Evolutionary conservation across 1,140 invertebrate species (phyloP).

Genomic region (Meloidogyne chitwoodi): DNA sequence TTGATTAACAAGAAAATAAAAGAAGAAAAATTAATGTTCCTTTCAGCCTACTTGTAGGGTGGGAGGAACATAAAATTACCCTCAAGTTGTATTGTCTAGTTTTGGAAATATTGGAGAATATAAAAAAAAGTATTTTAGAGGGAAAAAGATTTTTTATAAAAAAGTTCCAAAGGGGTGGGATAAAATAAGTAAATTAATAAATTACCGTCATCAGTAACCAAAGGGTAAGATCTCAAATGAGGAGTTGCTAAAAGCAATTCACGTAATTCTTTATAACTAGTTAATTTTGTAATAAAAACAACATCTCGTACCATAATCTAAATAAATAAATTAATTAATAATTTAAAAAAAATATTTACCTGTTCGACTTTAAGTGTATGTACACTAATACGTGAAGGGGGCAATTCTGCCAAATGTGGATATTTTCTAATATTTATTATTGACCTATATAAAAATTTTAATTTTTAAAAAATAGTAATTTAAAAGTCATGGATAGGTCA

Average conservation of each 20-base stretch:
- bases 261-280: constrained; percentile 57
- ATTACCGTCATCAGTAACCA: constrained; percentile 60
- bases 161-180: too few relatives aligned
- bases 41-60: too few relatives aligned
- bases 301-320: constrained; percentile 55
- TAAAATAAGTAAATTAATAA: background rate
- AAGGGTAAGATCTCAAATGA: constrained; percentile 52
- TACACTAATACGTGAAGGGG: constrained; percentile 57
- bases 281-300: constrained; percentile 51
- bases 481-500: too few relatives aligned
- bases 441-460: constrained; percentile 62
- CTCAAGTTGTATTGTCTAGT: too few relatives aligned
- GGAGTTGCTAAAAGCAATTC: constrained; percentile 54
- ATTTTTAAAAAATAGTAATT: too few relatives aligned
- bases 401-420: constrained; percentile 77
- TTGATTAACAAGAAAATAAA: background rate
- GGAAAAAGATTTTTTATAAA: too few relatives aligned
- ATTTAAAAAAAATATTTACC: background rate
- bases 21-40: background rate
- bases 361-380: constrained; percentile 59
- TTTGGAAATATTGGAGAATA: too few relatives aligned
- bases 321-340: too few relatives aligned
- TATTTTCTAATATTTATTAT: constrained; percentile 95
- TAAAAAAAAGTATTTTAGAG: too few relatives aligned
- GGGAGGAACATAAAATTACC: too few relatives aligned